These are phyloP conservation scores for Cygnus buccinator DNA, from an alignment of 2,113 vertebrate genomes.

Conservation along the genomic window DNA sequence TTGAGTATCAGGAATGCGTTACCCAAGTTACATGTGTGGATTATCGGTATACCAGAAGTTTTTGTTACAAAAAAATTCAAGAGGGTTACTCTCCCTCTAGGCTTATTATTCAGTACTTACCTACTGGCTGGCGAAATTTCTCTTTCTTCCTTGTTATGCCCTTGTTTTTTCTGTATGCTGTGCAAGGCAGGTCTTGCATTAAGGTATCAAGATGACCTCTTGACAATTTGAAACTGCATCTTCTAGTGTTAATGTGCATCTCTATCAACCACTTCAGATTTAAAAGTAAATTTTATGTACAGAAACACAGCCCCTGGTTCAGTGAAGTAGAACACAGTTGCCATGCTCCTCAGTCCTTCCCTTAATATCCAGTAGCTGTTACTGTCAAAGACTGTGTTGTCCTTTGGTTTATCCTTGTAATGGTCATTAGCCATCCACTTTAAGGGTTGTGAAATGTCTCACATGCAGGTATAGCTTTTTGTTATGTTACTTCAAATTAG, in stretches of 20 bases:
- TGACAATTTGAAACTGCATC: neutral
- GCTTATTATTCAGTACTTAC: neutral
- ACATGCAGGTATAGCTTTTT: neutral
- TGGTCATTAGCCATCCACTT: neutral
- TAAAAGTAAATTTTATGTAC: neutral
- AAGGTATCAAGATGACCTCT: neutral
- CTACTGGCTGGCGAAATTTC: neutral
- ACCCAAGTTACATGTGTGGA: neutral
- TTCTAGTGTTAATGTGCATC: neutral
- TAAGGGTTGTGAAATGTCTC: neutral
- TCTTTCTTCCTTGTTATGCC: neutral
- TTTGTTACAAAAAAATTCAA: neutral
- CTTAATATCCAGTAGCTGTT: neutral
- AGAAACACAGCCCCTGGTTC: neutral
- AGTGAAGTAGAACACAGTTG: neutral
- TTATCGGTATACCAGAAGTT: neutral
- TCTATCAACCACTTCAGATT: neutral
- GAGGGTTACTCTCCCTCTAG: neutral
- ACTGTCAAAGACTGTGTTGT: neutral
- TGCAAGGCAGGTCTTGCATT: neutral
- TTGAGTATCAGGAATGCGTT: neutral
- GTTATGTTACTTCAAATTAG: neutral
- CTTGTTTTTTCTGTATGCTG: neutral
- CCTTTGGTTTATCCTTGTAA: neutral
- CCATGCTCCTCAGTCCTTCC: neutral